phyloP scores from a whole-genome alignment of 1,140 invertebrate species.

The Tenebrio molitor region DNA sequence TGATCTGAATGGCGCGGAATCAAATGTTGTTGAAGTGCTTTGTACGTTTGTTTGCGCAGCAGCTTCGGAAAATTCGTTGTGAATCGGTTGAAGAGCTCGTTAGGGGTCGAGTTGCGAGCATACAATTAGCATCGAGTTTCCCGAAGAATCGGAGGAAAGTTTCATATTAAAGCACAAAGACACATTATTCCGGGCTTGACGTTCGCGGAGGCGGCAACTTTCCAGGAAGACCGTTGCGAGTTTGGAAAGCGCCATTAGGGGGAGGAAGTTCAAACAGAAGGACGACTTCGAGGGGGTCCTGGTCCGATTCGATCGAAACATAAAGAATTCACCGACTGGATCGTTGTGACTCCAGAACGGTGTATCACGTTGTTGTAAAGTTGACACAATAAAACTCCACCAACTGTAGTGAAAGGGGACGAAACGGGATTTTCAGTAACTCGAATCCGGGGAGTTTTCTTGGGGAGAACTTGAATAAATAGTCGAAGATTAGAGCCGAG shows the following conservation, averaged over 20 bases:
- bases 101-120: too few species aligned
- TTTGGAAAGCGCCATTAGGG: slow-evolving; percentile 4
- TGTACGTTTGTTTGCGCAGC: too few species aligned
- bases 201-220: not conserved
- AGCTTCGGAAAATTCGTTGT: too few species aligned
- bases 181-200: not conserved
- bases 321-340: not conserved
- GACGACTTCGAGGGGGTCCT: not conserved
- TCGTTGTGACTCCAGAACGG: not conserved
- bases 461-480: not conserved
- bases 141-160: too few species aligned
- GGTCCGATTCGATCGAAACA: too few species aligned
- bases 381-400: not conserved
- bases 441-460: not conserved
- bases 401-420: not conserved
- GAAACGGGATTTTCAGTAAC: not conserved
- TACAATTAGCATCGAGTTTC: too few species aligned
- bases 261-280: not conserved
- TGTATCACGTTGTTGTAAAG: not conserved
- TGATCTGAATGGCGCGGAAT: too few species aligned
- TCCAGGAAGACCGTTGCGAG: not conserved
- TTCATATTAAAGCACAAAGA: slow-evolving; percentile 14
- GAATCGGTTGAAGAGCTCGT: too few species aligned
- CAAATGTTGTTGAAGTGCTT: too few species aligned
- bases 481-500: not conserved